Evolutionary conservation across 2,888 invertebrate species (phyloP).

Genomic region (Diarsia mendica): DNA sequence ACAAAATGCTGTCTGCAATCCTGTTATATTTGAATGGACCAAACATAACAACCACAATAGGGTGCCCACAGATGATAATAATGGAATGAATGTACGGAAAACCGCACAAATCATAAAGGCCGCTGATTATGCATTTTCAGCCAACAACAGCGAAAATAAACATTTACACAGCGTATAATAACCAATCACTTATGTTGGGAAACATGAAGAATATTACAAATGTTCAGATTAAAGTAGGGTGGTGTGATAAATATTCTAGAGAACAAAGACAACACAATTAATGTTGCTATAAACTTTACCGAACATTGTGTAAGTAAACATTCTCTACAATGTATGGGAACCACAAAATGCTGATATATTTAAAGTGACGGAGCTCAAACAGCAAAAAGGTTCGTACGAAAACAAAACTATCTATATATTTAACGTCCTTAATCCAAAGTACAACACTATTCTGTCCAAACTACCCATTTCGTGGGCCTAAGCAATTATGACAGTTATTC

Average conservation of each 20-base stretch:
- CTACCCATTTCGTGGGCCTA: conserved; percentile 21
- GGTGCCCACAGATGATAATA: conserved; percentile 61
- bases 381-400: conserved; percentile 23
- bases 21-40: conserved; percentile 73
- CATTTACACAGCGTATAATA: conserved; percentile 39
- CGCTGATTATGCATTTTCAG: conserved; percentile 56
- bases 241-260: conserved; percentile 43
- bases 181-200: conserved; percentile 51
- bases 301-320: conserved; percentile 57
- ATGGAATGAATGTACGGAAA: conserved; percentile 60
- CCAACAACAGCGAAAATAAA: conserved; percentile 38
- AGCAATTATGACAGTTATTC: conserved; percentile 52
- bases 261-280: conserved; percentile 57
- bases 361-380: conserved; percentile 17
- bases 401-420: conserved; percentile 5
- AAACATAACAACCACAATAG: conserved; percentile 62
- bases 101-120: conserved; percentile 63
- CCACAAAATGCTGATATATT: conserved; percentile 42
- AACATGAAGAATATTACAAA: conserved; percentile 44
- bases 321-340: conserved; percentile 37
- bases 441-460: conserved; percentile 10
- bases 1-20: conserved; percentile 79
- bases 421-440: not conserved
- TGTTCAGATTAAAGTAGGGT: conserved; percentile 35
- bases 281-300: conserved; percentile 53